Base-by-base conservation (phyloP, 2,888 invertebrate genomes). In the Liopterus haemorrhoidalis region DNA sequence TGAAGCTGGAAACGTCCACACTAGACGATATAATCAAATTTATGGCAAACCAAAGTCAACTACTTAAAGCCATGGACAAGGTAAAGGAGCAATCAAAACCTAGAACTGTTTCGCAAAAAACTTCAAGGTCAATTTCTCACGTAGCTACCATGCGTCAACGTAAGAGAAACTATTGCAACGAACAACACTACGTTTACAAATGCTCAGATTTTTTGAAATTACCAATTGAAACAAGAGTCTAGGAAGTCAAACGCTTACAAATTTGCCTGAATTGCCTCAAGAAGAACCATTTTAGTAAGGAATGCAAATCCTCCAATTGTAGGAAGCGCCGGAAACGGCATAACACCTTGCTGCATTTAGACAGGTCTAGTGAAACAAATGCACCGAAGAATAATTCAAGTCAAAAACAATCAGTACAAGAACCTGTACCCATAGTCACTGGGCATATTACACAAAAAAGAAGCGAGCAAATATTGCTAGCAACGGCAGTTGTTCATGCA, bases 231-330 rank as follows among this genome's bases (percentile, higher is more conserved):
- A n/a, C 21, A 16, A 19, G 33, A 3, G 14, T 5, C 1, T 2
- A 22, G 16, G 33, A 2, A 14, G 33, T 21, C 8, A 31, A 30
- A 15, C 21, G 33, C 2, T 15, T 33, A n/a, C 20, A 31, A 21
- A 3, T 39, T 4, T 41, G 41, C 11, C 1, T 16, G 12, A 41
- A 41, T 22, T 41, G 41, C 14, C 33, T 41, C 19, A 33, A 9
- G 22, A 6, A 4, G 28, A 25, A 5, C 16, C 33, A 41, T 18
- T 21, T 21, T 2, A 15, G 8, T 14, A 41, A 21, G 12, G 16
- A 32, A n/a, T 41, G 41, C 20, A 32, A 15, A 28, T 31, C 41
- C 4, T 5, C 32, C 1, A 6, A 16, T 12, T 33, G 41, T 5
- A 19, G 16, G 16, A 22, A 18, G 15, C 32, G 41, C 19, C 19